These are phyloP conservation scores for Echeneis naucrates DNA, from an alignment of 2,797 vertebrate genomes.

Conservation along the genomic window DNA sequence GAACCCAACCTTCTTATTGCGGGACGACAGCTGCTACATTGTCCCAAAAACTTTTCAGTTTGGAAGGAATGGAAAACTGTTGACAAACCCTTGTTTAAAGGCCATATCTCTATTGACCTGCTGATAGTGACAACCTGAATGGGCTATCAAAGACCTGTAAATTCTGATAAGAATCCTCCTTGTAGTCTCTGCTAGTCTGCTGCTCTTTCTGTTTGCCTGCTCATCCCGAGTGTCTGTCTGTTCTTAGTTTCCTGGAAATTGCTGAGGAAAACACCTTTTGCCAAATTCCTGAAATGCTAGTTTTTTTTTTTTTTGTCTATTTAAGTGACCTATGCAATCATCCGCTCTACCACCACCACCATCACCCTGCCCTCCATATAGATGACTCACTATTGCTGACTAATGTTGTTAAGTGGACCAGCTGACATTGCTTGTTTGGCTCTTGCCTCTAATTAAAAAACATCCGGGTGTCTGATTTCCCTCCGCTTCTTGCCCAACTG, in stretches of 20 bases:
- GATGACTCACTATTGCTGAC: conserved; percentile 50
- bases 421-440: conserved; percentile 71
- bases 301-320: conserved; percentile 37
- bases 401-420: conserved; percentile 57
- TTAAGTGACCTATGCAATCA: conserved; percentile 24
- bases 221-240: conserved; percentile 15
- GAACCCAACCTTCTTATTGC: no score
- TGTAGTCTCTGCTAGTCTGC: not conserved
- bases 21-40: no score
- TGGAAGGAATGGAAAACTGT: no score
- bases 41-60: no score
- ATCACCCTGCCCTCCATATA: not conserved
- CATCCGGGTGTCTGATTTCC: conserved; percentile 59
- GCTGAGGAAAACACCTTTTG: conserved; percentile 13
- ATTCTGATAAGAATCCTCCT: not conserved
- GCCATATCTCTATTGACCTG: no score
- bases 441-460: conserved; percentile 72
- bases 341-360: not conserved
- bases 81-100: not conserved
- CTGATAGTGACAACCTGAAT: not conserved
- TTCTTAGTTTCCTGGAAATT: conserved; percentile 16
- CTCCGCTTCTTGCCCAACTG: conserved; percentile 47
- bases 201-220: not conserved
- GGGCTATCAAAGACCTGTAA: not conserved
- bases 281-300: conserved; percentile 33